Base-by-base conservation (phyloP, 2,888 invertebrate genomes). In the Byasa hedistus region DNA sequence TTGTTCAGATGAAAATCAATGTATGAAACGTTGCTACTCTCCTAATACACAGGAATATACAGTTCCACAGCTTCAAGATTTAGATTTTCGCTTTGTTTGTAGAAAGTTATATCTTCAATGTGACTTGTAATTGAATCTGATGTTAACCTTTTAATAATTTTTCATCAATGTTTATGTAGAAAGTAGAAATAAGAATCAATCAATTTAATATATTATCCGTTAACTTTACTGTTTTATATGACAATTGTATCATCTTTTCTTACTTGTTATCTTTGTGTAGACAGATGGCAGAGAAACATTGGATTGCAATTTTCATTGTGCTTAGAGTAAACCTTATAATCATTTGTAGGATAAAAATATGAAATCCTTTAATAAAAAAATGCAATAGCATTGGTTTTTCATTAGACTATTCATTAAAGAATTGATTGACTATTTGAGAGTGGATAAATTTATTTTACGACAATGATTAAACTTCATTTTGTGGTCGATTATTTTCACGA, bases 71-170 rank as follows among this genome's bases (percentile, higher is more conserved):
- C 92, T 95, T 69, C 89, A 91, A 73, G 96, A 96, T 85, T 92
- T 96, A 78, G 92, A 95, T 75, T 93, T 96, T 72, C 91, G 93
- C 73, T 89, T 93, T 83, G 95, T 96, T 64, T 95, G 95, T 82
- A 93, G 92, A 83, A 86, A 83, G 68, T 76, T 92, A 67, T 92
- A 92, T 77, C 76, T 81, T 57, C 82, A 80, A 76, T 76, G n/a
- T 12, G n/a, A 54, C n/a, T 54, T 22, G 12, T 54, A 54, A 54
- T 22, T 22, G 10, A 0, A 12, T n/a, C 4, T 48, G n/a, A n/a
- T n/a, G 3, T 48, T 48, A n/a, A 19, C 48, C 12, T 48, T 48
- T n/a, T 2, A 48, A 48, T n/a, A 19, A n/a, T n/a, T 48, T 48
- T 48, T n/a, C 48, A 19, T 5, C 48, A 4, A 48, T 48, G 8